phyloP scores from a whole-genome alignment of 1,140 invertebrate species.

The Neodiprion lecontei region DNA sequence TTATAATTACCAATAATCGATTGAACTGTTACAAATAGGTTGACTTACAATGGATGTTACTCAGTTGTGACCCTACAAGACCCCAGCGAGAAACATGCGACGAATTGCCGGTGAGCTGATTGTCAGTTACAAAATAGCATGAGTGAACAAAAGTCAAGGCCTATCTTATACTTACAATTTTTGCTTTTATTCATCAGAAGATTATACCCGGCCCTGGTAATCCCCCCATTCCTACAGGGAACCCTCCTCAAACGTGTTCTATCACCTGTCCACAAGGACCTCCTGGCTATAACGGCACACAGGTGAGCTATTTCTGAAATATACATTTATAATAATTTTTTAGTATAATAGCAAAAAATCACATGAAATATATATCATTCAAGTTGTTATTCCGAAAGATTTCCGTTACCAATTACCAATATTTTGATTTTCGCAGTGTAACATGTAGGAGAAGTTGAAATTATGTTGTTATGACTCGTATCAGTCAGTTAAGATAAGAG shows the following conservation, averaged over 20 bases:
- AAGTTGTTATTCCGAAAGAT: no score
- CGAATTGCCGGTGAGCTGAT: conserved; percentile 65
- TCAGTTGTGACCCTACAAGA: conserved; percentile 78
- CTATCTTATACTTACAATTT: no score
- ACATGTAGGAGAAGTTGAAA: no score
- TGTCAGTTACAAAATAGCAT: neutral
- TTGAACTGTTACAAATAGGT: conserved; percentile 62
- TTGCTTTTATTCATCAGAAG: no score
- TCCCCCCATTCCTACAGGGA: neutral
- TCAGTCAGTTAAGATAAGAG: no score
- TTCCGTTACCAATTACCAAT: no score
- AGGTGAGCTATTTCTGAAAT: conserved; percentile 50
- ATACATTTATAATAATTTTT: neutral
- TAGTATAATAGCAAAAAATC: no score
- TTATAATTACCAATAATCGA: neutral
- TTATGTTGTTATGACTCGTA: no score
- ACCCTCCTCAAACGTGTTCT: conserved; percentile 41
- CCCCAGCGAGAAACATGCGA: conserved; percentile 75
- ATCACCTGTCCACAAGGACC: conserved; percentile 67
- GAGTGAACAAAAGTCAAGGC: no score
- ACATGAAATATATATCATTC: no score
- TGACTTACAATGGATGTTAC: conserved; percentile 82
- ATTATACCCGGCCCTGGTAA: neutral
- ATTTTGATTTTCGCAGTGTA: no score
- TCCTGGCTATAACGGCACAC: conserved; percentile 67